phyloP scores from a whole-genome alignment of 2,888 invertebrate species.

The Synanthedon andrenaeformis region DNA sequence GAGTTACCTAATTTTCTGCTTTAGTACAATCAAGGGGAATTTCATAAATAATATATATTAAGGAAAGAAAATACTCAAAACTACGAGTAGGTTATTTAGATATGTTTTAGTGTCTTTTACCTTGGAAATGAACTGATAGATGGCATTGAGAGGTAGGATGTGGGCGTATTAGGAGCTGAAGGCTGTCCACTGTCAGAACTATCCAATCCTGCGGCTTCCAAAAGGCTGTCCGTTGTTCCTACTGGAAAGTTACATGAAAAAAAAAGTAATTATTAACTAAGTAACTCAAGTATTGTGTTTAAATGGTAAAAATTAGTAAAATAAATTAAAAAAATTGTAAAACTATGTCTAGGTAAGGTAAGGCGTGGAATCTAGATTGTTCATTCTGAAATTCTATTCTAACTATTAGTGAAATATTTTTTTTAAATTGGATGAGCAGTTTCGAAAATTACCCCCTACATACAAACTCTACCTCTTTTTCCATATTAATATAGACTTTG shows the following conservation, averaged over 20 bases:
- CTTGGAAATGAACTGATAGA: slow-evolving; percentile 87
- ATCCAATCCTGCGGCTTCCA: slow-evolving; percentile 56
- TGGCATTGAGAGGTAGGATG: slow-evolving; percentile 88
- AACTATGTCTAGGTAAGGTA: too few species aligned
- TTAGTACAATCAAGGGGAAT: too few species aligned
- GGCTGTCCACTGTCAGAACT: slow-evolving; percentile 57
- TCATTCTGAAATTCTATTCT: too few species aligned
- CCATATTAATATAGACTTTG: too few species aligned
- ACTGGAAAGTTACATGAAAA: slow-evolving; percentile 25
- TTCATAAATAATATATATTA: not conserved
- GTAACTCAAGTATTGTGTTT: not conserved
- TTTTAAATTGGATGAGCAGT: too few species aligned
- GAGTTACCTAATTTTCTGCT: too few species aligned
- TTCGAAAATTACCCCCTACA: too few species aligned
- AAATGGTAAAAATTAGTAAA: not conserved
- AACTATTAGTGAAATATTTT: too few species aligned
- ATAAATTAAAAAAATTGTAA: too few species aligned
- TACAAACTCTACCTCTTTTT: too few species aligned
- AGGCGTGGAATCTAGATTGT: too few species aligned
- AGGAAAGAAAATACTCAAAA: not conserved
- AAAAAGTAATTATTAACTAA: not conserved
- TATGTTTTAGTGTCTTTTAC: slow-evolving; percentile 23
- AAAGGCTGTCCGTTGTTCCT: slow-evolving; percentile 57
- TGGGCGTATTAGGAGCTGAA: slow-evolving; percentile 71
- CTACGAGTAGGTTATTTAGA: too few species aligned